phyloP scores from a whole-genome alignment of 2,888 invertebrate species.

The Strigamia maritima region DNA sequence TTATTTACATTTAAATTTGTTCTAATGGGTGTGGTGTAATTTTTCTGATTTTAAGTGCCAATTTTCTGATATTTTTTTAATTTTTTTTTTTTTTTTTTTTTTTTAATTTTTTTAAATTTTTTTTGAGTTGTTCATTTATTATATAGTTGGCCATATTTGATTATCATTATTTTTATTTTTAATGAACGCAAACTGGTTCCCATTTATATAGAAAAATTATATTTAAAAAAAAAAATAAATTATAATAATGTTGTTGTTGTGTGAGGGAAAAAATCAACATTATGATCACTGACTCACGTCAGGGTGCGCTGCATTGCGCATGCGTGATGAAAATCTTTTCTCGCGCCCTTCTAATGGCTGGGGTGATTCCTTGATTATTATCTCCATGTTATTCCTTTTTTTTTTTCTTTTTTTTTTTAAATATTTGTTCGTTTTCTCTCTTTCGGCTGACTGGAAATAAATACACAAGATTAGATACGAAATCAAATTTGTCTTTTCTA shows the following conservation, averaged over 20 bases:
- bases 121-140: neutral
- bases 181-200: neutral
- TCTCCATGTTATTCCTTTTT: slow-evolving; percentile 25
- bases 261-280: slow-evolving; percentile 1
- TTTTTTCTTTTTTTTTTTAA: neutral
- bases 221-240: no score
- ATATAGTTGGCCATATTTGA: neutral
- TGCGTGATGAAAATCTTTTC: slow-evolving; percentile 31
- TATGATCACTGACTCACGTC: slow-evolving; percentile 22
- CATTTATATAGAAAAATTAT: no score
- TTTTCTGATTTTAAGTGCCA: neutral
- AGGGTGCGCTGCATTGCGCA: slow-evolving; percentile 17
- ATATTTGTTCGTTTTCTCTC: neutral
- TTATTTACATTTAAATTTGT: slow-evolving; percentile 19
- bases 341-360: slow-evolving; percentile 31
- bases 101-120: neutral
- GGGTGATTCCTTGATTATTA: slow-evolving; percentile 34
- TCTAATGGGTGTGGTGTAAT: slow-evolving; percentile 22
- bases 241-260: neutral
- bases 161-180: neutral
- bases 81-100: neutral
- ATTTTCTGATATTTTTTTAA: neutral
- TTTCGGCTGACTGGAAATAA: neutral
- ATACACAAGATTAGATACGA: slow-evolving; percentile 19
- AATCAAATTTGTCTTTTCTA: slow-evolving; percentile 29